Evolutionary conservation across 2,113 vertebrate genomes (phyloP), one percentile per base, ranked within the genome.

Genomic region (Alethe castanea): DNA sequence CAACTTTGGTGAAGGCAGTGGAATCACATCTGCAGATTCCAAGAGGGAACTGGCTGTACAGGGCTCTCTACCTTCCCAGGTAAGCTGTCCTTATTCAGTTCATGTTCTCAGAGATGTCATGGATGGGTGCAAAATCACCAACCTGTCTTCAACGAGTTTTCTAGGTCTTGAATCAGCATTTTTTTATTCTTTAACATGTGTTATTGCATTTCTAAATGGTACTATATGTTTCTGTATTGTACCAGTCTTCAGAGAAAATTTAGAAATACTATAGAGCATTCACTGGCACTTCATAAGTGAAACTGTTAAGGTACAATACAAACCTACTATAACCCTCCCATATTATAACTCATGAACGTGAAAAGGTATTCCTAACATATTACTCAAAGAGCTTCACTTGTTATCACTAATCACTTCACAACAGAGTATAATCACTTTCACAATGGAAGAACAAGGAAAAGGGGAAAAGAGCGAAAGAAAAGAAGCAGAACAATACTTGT

Each of bases 401-500:
- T 74, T 95, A 81, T 64, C 81, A 28, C 74, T 52, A 88, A 94
- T 84, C 57, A 28, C 67, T 93, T 81, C 88, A 91, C 82, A 84
- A 92, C 69, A 86, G 66, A 90, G 48, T 18, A 81, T 90, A 78
- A 91, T 78, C 78, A 79, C 64, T 83, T 85, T 60, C 54, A 65
- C 54, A 92, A 57, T 31, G 42, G 59, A 80, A 80, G 72, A 94
- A 89, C 77, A 82, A 79, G 70, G 50, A 85, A 78, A 82, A 81
- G 22, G 35, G 57, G 79, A n/a, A 86, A 88, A 91, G 76, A 79
- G 8, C 1, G n/a, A 86, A 82, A 94, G 83, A 86, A 92, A 86
- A 96, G 66, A 35, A 89, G 36, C 35, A 29, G 81, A 91, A 95
- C 84, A 96, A 94, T 92, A 76, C 70, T 90, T 87, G 77, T 92